Percentiles rank a stretch among this genome's conserved stretches.
These are phyloP conservation scores for Folsomia manolachei DNA, from an alignment of 2,888 invertebrate genomes.

Conservation along the genomic window DNA sequence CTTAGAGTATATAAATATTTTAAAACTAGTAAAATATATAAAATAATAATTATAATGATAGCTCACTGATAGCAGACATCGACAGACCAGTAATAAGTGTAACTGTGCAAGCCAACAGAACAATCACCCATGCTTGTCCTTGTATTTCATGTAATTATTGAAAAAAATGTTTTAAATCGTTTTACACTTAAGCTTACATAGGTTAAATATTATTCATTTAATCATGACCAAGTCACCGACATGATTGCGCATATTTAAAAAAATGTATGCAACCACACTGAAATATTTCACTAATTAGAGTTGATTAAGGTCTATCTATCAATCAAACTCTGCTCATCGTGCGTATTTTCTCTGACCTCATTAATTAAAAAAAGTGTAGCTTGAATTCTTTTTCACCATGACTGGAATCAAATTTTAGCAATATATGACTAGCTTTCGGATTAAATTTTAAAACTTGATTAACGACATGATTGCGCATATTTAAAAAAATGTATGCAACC, in stretches of 20 bases:
- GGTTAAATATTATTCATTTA: background rate
- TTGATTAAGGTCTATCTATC: background rate
- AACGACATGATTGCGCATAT: background rate
- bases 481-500: background rate
- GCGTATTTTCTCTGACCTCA: background rate
- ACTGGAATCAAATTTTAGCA: no score
- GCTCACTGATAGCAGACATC: constrained; percentile 60
- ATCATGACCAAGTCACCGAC: background rate
- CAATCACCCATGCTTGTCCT: constrained; percentile 49
- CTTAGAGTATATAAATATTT: no score
- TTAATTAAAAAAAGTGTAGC: no score
- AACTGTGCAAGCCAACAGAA: constrained; percentile 51
- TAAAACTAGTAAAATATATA: no score
- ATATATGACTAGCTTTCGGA: no score
- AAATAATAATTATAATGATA: no score
- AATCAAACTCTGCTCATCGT: background rate
- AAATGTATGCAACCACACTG: background rate
- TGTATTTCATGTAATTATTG: constrained; percentile 11
- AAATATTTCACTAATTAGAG: background rate
- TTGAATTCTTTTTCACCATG: no score
- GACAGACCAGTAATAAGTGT: constrained; percentile 60
- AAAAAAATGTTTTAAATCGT: no score
- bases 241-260: background rate
- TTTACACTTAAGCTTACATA: background rate
- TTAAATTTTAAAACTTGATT: background rate